Evolutionary conservation across 2,888 invertebrate species (phyloP), one percentile per base, ranked within the genome.

Genomic region (Dione vanillae): DNA sequence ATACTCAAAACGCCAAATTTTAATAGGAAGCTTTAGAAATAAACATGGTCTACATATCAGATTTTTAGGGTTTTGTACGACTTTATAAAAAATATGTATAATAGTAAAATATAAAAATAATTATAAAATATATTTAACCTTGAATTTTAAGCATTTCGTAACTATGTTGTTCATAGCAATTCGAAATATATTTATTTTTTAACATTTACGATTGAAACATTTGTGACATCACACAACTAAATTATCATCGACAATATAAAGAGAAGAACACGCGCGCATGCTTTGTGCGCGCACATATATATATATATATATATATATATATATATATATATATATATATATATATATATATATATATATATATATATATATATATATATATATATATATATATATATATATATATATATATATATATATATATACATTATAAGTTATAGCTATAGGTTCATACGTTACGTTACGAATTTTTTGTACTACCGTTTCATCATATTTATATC

Each of bases 241-340:
- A 91, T 92, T 92, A 92, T 89, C 91, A 88, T 87, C 69, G 74
- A 79, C 78, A 82, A 81, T 86, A 88, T 91, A 92, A 92, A 88
- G 81, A 88, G 90, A 75, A 76, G 83, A 79, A 83, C 92, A 92
- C 91, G 91, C 86, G 78, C 83, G 79, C 82, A 80, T 84, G 84
- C 82, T 79, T 77, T 81, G 80, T 80, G 79, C 3, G n/a, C 9
- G 16, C 16, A 49, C 0, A 19, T 49, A 41, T 45, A 59, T 37
- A 37, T 37, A 37, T 37, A 37, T 37, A 37, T 37, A 37, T 37
- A 37, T 37, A 37, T 37, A 37, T 37, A 37, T 37, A 8, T 37
- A 37, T 37, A 37, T 37, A 8, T 37, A 37, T 37, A 37, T 37
- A 37, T 37, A 37, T 37, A 37, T 37, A 37, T 37, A 37, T 37